Conservation (phyloP, 2,888 invertebrate species). For the Callinectes sapidus region DNA sequence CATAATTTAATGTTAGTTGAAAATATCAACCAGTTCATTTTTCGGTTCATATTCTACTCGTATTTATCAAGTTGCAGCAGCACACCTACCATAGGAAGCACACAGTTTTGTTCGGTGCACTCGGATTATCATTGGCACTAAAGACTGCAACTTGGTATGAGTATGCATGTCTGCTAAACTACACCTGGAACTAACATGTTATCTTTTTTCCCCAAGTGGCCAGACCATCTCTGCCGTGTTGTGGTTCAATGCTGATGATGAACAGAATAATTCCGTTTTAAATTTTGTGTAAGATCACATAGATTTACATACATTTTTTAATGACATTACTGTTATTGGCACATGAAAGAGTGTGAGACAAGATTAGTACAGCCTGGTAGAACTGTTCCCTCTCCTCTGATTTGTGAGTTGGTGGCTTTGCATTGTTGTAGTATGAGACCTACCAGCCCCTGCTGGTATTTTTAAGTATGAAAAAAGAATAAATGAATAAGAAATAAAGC, state of each 20-base stretch:
- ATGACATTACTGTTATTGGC: neutral
- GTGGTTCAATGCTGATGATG: neutral
- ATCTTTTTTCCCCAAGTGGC: neutral
- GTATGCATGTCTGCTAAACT: neutral
- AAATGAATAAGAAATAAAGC: neutral
- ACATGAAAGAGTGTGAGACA: neutral
- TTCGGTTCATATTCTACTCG: neutral
- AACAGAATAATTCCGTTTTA: neutral
- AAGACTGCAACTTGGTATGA: neutral
- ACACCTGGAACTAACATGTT: neutral
- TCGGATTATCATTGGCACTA: neutral
- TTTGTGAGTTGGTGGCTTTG: neutral
- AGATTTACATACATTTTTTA: neutral
- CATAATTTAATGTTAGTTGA: neutral
- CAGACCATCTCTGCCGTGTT: neutral
- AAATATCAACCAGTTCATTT: neutral
- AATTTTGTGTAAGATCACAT: neutral
- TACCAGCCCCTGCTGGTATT: neutral
- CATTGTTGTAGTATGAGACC: neutral
- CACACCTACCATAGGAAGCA: slow-evolving; percentile 16
- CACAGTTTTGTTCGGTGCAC: slow-evolving; percentile 22
- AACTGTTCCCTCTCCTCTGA: neutral
- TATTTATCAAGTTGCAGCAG: neutral
- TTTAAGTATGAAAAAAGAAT: neutral
- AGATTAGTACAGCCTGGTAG: neutral